Base-by-base conservation (phyloP, 2,888 invertebrate genomes). In the Ornithoptera alexandrae region DNA sequence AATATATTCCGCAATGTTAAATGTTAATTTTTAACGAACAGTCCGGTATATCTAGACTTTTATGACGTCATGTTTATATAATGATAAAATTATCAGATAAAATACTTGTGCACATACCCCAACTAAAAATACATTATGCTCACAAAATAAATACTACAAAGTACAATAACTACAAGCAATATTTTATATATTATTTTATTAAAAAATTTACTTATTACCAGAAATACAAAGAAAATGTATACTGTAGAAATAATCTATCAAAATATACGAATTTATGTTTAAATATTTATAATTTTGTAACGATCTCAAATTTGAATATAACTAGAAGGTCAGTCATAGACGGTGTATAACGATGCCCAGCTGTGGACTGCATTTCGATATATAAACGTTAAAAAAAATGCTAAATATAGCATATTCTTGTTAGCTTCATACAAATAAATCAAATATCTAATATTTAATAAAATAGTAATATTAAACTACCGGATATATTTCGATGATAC, bases 41-140 rank as follows among this genome's bases (percentile, higher is more conserved):
- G 67, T 42, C 42, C 63, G 18, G 70, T 70, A 70, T 70, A 70
- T 70, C 70, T 64, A 67, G 59, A 63, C 77, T 77, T 72, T 72
- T 73, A 67, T 75, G 71, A 73, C 74, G 77, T 76, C 75, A 77
- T 77, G 75, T 85, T 81, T 84, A 84, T 81, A 80, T 81, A 79
- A 82, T 78, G 83, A 84, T 84, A 82, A 81, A 64, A 80, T 80
- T 78, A 78, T 78, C 79, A 76, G 81, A 84, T 84, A 80, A 81
- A 76, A 76, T 75, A 77, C 75, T 74, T 72, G 72, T 73, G 67
- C 74, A 71, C 73, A 66, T 59, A 61, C 69, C 67, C 39, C 39
- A 71, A 69, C 68, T 71, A 73, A 68, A 74, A 74, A 70, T 72
- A 65, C 73, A 73, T 69, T 64, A 65, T 62, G 66, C 67, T 70